A percentile compares a stretch with the other conserved stretches of the same genome.
These are phyloP conservation scores for Glyptemys insculpta DNA, from an alignment of 2,797 vertebrate species.

Conservation along the genomic window DNA sequence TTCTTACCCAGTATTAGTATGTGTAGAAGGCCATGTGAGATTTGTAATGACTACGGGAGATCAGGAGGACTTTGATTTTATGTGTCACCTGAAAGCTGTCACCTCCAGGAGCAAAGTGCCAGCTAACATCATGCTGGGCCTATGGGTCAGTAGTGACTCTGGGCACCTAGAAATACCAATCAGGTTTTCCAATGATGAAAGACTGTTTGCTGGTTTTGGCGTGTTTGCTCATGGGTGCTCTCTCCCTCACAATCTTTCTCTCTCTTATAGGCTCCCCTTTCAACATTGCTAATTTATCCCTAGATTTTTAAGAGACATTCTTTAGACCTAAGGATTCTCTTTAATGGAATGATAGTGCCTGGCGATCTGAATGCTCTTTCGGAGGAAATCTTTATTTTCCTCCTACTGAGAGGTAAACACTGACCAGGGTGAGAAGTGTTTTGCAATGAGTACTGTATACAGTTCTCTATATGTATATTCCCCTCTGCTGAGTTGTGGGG, in stretches of 20 bases:
- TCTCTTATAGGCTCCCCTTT: background rate
- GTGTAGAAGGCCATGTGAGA: background rate
- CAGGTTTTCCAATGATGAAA: background rate
- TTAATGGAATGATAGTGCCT: no score
- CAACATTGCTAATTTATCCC: background rate
- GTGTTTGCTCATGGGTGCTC: no score
- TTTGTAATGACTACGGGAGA: background rate
- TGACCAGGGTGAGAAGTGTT: no score
- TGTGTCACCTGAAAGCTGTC: background rate
- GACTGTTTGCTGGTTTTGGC: background rate
- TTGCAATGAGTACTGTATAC: no score
- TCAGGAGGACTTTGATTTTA: background rate
- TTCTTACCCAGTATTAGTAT: background rate
- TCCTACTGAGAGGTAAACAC: no score
- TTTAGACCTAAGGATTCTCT: no score
- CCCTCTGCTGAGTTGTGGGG: background rate
- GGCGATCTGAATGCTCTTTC: no score
- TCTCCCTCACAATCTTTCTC: no score
- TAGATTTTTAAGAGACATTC: no score
- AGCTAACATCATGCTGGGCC: background rate
- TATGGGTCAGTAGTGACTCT: background rate
- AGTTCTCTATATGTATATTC: background rate
- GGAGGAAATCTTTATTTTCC: no score
- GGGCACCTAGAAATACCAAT: background rate
- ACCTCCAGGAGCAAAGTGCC: no score